phyloP scores from a whole-genome alignment of 2,797 vertebrate species.

The Phylloscopus collybita region DNA sequence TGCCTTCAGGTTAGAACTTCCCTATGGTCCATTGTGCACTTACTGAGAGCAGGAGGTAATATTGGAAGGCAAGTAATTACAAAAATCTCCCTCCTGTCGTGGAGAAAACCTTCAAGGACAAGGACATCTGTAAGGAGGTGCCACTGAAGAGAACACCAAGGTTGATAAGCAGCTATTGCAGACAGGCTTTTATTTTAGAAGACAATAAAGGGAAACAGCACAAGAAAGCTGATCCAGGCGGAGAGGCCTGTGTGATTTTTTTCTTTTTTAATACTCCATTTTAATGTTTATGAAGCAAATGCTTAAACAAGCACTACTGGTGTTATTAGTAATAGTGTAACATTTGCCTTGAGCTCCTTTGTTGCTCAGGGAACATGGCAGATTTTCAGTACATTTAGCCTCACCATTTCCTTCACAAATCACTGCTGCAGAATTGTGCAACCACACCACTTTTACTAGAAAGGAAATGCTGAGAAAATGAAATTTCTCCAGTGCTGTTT shows the following conservation, averaged over 20 bases:
- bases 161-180: not conserved
- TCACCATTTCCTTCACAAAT: conserved; percentile 75
- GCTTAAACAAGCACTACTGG: conserved; percentile 63
- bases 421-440: conserved; percentile 59
- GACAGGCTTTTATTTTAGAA: conserved; percentile 22
- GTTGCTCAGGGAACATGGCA: conserved; percentile 70
- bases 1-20: not conserved
- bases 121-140: not conserved
- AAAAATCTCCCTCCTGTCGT: not conserved
- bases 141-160: not conserved
- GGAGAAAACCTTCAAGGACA: not conserved
- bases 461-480: conserved; percentile 60
- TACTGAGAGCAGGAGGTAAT: not conserved
- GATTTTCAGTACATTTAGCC: conserved; percentile 66
- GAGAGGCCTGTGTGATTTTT: not conserved
- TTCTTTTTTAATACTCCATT: conserved; percentile 56
- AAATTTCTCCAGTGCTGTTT: conserved; percentile 45
- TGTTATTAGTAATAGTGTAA: conserved; percentile 71
- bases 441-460: conserved; percentile 59
- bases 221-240: conserved; percentile 30
- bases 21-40: not conserved
- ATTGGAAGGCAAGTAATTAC: not conserved
- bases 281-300: conserved; percentile 65
- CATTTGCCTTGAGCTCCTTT: conserved; percentile 75
- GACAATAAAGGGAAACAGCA: not conserved